Evolutionary conservation across 1,140 invertebrate species (phyloP), one percentile per base, ranked within the genome.

Genomic region (Drosophila baimaii): DNA sequence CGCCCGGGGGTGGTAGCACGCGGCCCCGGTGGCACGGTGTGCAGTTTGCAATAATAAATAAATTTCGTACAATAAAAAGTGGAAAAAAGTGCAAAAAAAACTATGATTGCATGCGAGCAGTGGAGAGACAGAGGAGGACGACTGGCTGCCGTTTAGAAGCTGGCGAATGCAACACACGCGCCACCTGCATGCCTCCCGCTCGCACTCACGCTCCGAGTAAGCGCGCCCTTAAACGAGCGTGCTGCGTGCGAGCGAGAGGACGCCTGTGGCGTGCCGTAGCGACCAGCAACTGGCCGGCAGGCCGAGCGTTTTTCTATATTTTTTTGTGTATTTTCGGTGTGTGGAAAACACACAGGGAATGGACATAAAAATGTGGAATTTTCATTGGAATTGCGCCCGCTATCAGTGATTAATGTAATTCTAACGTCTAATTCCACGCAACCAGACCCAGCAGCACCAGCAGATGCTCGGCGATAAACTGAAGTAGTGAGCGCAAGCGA

Each of bases 251-350:
- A 77, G 74, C 43, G 84, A 88, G 84, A 89, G 62, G 59, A 81
- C 71, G 59, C 10, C 55, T 62, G 72, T 56, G 21, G 56, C 52
- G 79, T 76, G 57, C 31, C 31, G 54, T 56, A 88, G 61, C 68
- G 33, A 31, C 27, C 63, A 88, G 72, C 68, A 61, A 69, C 61
- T 86, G 75, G 27, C 39, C 39, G 70, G 39, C 31, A 51, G 46
- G 37, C 41, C 6, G 35, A 71, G 70, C 76, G 71, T 82, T 88
- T 89, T 88, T 77, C 79, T 80, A 79, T 78, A 86, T 71, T 82
- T 85, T 84, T 86, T 78, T 86, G 79, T 88, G 79, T 88, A 79
- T 88, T 86, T 82, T 88, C 72, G 81, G 77, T 83, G 80, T 69
- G 80, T 69, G 54, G 19, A 54, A 54, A 64, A 64, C 55, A 62